Conservation (phyloP, 2,113 vertebrate genomes). For the Rattus norvegicus region DNA sequence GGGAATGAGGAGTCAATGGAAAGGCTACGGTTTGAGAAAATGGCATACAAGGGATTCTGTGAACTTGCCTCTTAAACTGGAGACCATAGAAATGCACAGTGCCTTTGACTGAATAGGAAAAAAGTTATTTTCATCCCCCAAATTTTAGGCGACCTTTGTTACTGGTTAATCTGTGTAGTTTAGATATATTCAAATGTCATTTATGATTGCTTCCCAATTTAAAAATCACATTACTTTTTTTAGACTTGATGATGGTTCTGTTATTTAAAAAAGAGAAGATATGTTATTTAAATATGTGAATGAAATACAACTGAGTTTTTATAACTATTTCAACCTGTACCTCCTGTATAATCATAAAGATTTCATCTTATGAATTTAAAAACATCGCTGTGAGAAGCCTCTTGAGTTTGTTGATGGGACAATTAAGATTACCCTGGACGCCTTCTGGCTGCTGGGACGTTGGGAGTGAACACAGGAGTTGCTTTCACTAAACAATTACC, state of each 20-base stretch:
- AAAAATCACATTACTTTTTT: not conserved
- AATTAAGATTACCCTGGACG: not conserved
- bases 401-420: not conserved
- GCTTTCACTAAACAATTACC: not conserved
- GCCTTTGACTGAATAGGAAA: not conserved
- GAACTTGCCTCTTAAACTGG: not conserved
- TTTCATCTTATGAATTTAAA: constrained; percentile 8
- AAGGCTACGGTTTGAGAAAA: not conserved
- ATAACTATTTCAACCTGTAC: not conserved
- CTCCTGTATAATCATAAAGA: not conserved
- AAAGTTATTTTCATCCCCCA: not conserved
- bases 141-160: not conserved
- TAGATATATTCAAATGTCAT: not conserved
- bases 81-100: not conserved
- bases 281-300: not conserved
- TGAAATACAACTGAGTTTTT: not conserved
- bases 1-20: not conserved
- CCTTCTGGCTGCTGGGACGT: too few species aligned
- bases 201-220: not conserved
- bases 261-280: not conserved
- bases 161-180: not conserved
- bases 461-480: too few species aligned
- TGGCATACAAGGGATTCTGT: not conserved
- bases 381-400: not conserved
- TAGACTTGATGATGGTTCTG: not conserved